Evolutionary conservation across 2,888 invertebrate genomes (phyloP).

Genomic region (Agrochola lychnidis): DNA sequence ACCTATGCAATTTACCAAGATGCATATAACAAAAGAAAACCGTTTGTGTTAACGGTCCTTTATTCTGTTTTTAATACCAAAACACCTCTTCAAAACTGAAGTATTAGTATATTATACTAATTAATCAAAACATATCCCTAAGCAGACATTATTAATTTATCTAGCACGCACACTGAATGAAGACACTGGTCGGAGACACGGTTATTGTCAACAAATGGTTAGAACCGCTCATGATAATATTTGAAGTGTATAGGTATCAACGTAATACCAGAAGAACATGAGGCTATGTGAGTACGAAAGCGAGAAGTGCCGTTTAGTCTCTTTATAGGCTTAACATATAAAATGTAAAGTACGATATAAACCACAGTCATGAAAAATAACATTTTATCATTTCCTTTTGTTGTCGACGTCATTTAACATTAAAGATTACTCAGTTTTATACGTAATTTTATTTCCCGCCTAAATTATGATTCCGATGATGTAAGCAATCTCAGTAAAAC

Average conservation of each 20-base stretch:
- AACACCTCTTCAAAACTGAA: constrained; percentile 7
- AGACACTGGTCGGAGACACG: constrained; percentile 28
- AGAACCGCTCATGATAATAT: constrained; percentile 11
- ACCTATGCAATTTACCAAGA: neutral
- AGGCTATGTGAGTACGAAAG: neutral
- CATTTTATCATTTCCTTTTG: constrained; percentile 57
- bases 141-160: constrained; percentile 10
- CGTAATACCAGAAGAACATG: constrained; percentile 15
- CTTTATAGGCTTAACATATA: constrained; percentile 28
- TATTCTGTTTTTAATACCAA: neutral
- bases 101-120: neutral
- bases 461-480: constrained; percentile 83
- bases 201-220: constrained; percentile 52
- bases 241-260: constrained; percentile 13
- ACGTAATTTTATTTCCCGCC: constrained; percentile 83
- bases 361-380: constrained; percentile 43
- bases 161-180: constrained; percentile 14
- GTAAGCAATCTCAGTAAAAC: constrained; percentile 83
- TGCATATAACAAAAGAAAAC: neutral
- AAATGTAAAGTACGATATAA: constrained; percentile 48
- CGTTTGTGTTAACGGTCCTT: neutral
- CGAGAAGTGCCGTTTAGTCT: constrained; percentile 23
- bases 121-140: neutral
- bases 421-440: constrained; percentile 52
- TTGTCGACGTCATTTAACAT: constrained; percentile 46